phyloP scores from a whole-genome alignment of 35 echinoderm and acorn worm genomes.

The Nesometra sesokonis region DNA sequence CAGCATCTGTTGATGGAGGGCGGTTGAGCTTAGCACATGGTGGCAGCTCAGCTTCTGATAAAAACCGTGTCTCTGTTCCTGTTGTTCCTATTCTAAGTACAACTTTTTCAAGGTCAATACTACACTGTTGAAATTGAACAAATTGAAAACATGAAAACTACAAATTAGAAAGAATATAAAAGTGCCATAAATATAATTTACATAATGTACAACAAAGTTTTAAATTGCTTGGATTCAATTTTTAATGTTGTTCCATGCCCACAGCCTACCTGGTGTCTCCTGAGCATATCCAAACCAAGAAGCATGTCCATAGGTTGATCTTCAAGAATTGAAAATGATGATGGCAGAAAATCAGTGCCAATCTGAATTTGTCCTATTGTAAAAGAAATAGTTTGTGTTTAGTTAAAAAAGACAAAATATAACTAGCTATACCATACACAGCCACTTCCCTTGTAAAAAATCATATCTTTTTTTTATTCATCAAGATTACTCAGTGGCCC shows the following conservation, averaged over 20 bases:
- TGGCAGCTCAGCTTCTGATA: slow-evolving; percentile 73
- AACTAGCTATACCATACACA: no score
- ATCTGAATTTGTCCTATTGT: slow-evolving; percentile 84
- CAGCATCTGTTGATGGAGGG: slow-evolving; percentile 9
- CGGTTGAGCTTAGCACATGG: slow-evolving; percentile 49
- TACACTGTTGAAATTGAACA: slow-evolving; percentile 43
- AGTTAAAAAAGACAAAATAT: no score
- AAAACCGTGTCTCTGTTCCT: slow-evolving; percentile 78
- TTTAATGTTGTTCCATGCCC: no score
- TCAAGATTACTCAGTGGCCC: no score
- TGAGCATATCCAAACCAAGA: slow-evolving; percentile 89
- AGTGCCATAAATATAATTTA: no score
- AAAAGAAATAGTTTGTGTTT: no score
- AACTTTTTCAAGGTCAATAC: slow-evolving; percentile 61
- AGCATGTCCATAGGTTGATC: slow-evolving; percentile 98
- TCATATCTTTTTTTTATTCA: no score
- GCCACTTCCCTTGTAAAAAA: no score
- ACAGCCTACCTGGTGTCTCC: slow-evolving; percentile 88
- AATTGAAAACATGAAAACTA: no score
- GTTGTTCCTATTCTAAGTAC: slow-evolving; percentile 71
- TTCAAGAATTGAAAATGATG: slow-evolving; percentile 88
- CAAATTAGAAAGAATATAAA: no score
- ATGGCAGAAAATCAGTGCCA: slow-evolving; percentile 49
- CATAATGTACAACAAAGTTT: no score
- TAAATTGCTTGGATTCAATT: no score